These are phyloP conservation scores for Allolobophora icterica DNA, from an alignment of 2,888 invertebrate genomes.

Conservation along the genomic window DNA sequence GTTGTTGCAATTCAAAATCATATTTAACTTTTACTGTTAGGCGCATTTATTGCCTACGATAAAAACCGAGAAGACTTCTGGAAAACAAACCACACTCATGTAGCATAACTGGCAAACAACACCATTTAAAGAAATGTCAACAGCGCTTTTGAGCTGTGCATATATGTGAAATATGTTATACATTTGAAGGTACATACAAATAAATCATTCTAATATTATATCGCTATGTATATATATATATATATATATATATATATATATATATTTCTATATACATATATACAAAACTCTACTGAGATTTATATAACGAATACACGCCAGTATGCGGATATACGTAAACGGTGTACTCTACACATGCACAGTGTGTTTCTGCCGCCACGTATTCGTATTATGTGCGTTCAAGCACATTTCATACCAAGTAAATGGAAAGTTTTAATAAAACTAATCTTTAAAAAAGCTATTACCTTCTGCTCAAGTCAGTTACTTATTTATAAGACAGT, in stretches of 20 bases:
- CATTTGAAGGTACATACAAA: no score
- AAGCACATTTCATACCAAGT: background rate
- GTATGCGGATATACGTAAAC: background rate
- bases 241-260: background rate
- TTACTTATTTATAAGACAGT: conserved; percentile 11
- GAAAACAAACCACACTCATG: background rate
- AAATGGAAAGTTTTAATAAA: background rate
- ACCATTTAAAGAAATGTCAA: no score
- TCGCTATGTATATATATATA: background rate
- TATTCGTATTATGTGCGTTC: background rate
- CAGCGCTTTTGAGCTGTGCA: no score
- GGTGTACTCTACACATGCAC: background rate
- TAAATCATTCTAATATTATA: background rate
- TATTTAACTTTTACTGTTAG: background rate
- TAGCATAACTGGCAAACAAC: background rate
- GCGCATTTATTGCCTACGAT: background rate
- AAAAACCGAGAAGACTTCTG: background rate
- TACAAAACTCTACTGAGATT: background rate
- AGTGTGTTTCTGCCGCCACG: background rate
- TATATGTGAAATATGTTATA: no score
- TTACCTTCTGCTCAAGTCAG: background rate
- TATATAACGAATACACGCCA: background rate
- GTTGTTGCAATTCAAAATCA: background rate
- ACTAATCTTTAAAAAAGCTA: conserved; percentile 7
- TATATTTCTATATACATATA: background rate